Evolutionary conservation across 2,797 vertebrate species (phyloP).

Genomic region (Epinephelus awoara): DNA sequence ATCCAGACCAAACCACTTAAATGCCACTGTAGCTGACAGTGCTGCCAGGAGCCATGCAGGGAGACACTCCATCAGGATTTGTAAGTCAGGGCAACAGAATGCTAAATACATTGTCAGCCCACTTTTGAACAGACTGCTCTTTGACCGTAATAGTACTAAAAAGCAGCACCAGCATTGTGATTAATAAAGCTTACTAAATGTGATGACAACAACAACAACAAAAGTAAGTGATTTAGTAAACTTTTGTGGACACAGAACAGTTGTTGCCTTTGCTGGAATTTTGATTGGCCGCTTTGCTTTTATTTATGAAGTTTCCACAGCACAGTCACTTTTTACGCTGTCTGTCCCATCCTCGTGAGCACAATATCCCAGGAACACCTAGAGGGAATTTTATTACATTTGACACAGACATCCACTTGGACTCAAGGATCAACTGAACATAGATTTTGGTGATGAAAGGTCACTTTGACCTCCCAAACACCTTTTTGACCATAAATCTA

Average conservation of each 20-base stretch:
- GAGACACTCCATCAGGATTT: neutral
- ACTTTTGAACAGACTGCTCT: neutral
- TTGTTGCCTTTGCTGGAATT: neutral
- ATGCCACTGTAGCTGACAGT: neutral
- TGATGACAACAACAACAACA: neutral
- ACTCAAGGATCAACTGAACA: too few relatives aligned
- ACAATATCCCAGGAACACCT: too few relatives aligned
- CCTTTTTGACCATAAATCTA: too few relatives aligned
- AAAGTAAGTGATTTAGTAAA: neutral
- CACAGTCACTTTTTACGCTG: too few relatives aligned
- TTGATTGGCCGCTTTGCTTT: neutral
- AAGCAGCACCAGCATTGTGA: slow-evolving; percentile 8
- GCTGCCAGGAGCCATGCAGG: neutral
- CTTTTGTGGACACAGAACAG: neutral
- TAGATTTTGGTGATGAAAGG: too few relatives aligned
- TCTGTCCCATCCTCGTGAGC: too few relatives aligned
- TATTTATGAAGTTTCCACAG: too few relatives aligned
- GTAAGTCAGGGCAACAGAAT: neutral
- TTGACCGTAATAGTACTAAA: neutral
- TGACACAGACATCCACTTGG: too few relatives aligned
- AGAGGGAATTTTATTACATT: too few relatives aligned
- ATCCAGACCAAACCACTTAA: neutral
- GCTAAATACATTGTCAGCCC: neutral
- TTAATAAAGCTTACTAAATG: neutral
- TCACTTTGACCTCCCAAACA: too few relatives aligned